phyloP scores from a whole-genome alignment of 2,113 vertebrate genomes.

The Misgurnus mizolepis region DNA sequence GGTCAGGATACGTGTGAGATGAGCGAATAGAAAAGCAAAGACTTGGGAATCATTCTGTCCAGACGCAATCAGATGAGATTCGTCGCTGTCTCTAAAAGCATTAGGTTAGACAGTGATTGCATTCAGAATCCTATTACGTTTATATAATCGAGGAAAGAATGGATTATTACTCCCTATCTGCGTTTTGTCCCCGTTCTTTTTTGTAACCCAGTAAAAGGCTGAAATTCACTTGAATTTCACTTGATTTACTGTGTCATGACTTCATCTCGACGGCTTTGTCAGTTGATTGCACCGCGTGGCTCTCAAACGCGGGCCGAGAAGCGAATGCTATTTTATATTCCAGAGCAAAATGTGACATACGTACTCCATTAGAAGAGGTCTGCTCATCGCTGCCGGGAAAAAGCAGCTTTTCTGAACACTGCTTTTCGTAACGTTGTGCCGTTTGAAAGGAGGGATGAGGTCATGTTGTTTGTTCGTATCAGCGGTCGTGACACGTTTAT shows the following conservation, averaged over 20 bases:
- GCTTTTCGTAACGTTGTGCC: background rate
- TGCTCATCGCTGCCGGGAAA: slow-evolving; percentile 5
- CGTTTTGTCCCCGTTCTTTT: slow-evolving; percentile 30
- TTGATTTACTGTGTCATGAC: slow-evolving; percentile 30
- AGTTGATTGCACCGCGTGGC: slow-evolving; percentile 17
- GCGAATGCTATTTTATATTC: slow-evolving; percentile 3
- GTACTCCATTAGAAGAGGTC: slow-evolving; percentile 28
- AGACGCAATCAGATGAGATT: slow-evolving; percentile 39
- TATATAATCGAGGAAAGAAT: slow-evolving; percentile 25
- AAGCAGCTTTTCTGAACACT: background rate
- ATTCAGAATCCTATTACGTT: slow-evolving; percentile 29
- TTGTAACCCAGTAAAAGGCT: slow-evolving; percentile 6
- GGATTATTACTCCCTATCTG: slow-evolving; percentile 38
- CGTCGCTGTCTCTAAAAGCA: slow-evolving; percentile 33
- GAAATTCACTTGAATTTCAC: slow-evolving; percentile 9
- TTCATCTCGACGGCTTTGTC: slow-evolving; percentile 26
- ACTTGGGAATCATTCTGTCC: slow-evolving; percentile 12
- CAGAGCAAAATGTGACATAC: background rate
- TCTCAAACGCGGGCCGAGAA: slow-evolving; percentile 3
- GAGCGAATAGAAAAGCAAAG: slow-evolving; percentile 20
- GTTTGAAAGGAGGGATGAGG: background rate
- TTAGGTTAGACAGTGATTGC: slow-evolving; percentile 27
- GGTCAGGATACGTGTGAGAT: slow-evolving; percentile 30
- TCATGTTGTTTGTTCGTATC: background rate
- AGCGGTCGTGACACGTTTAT: background rate